A percentile compares a stretch with the other conserved stretches of the same genome.
Evolutionary conservation across 2,888 invertebrate genomes (phyloP).

Genomic region (Ariolimax columbianus): DNA sequence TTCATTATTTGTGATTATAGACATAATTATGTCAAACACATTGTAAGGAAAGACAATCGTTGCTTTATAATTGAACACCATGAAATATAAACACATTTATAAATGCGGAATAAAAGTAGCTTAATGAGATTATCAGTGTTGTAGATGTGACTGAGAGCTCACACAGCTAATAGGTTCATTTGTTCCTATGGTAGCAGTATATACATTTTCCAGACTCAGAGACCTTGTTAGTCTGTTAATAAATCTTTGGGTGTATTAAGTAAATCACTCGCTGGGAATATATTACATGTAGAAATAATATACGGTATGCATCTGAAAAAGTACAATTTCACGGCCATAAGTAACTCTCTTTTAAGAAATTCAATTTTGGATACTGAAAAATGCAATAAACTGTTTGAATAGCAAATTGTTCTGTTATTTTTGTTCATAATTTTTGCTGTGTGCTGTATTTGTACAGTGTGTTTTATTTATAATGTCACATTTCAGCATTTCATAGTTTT

Average conservation of each 20-base stretch:
- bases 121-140: no score
- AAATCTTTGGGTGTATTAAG: neutral
- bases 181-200: no score
- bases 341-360: neutral
- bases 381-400: neutral
- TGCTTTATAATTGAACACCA: no score
- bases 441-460: neutral
- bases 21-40: no score
- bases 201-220: neutral
- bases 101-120: no score
- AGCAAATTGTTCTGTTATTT: slow-evolving; percentile 14
- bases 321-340: neutral
- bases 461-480: neutral
- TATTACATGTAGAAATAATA: neutral
- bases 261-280: neutral
- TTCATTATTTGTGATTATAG: no score
- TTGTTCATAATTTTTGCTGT: neutral
- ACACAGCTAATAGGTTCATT: no score
- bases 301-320: neutral
- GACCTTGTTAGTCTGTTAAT: neutral
- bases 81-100: no score
- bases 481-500: neutral
- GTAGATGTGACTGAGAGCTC: no score
- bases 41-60: no score
- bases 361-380: neutral